Evolutionary conservation across 2,797 vertebrate species (phyloP), one percentile per base, ranked within the genome.

Genomic region (Artibeus jamaicensis): DNA sequence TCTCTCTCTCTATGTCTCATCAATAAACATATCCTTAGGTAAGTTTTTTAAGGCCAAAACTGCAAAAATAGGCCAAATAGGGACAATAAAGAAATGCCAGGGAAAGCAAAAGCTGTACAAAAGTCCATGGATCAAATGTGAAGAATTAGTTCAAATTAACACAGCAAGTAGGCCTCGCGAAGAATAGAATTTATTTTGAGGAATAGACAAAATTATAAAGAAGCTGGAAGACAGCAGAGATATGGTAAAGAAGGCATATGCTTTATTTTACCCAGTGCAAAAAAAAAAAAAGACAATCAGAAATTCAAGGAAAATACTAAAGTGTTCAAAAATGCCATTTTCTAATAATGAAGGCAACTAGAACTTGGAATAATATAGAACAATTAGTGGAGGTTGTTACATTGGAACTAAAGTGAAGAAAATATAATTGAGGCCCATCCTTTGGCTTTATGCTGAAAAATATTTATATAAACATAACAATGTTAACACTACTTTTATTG

Each of bases 131-230:
- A 68, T 87, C 82, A 37, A 57, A 87, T n/a, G 26, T 86, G 53
- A 93, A 91, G 55, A 93, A 62, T 44, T 50, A 37, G 62, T 91
- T 87, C 37, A 34, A 86, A 89, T 67, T 86, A 95, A 94, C 81
- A 97, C 9, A 91, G 42, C 32, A 93, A 91, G 11, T 82, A 29
- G 29, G 19, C n/a, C 67, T 95, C 34, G 46, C 79, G 6, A 71
- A 55, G 62, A 86, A 84, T 12, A 42, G 21, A 71, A 91, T 88
- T 88, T 79, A 79, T 87, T 86, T 37, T 91, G 22, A 95, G 65
- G 26, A 92, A 84, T 37, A 85, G 82, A 96, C 32, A 93, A 95
- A 89, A 68, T 62, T 32, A 84, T 42, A 82, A 95, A 85, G 34
- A 76, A 94, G 37, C 44, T 79, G 71, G 32, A 79, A 55, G 46